Percentiles rank a stretch among this genome's conserved stretches.
Evolutionary conservation across 2,797 vertebrate genomes (phyloP).

Genomic region (Amniataba percoides): DNA sequence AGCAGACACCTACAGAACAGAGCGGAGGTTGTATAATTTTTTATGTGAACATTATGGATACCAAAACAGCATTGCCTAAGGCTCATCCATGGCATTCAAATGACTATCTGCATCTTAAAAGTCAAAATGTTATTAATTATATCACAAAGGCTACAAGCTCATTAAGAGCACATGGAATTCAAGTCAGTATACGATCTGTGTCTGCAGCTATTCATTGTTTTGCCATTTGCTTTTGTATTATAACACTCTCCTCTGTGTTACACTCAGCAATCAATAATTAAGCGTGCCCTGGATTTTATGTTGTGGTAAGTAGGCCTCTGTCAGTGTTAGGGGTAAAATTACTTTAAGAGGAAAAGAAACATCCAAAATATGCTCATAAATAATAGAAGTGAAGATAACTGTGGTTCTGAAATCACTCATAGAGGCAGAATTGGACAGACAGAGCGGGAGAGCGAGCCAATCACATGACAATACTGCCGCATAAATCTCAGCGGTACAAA

Average conservation of each 20-base stretch:
- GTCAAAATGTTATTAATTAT: background rate
- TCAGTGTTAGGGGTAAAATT: background rate
- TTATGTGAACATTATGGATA: background rate
- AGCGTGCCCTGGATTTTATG: constrained; percentile 40
- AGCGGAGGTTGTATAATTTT: background rate
- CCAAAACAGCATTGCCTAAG: background rate
- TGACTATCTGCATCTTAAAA: background rate
- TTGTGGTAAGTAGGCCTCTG: constrained; percentile 11
- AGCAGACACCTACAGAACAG: background rate
- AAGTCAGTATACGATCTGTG: background rate
- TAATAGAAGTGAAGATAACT: background rate
- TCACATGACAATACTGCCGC: constrained; percentile 7
- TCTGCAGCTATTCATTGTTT: constrained; percentile 6
- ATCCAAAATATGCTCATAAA: constrained; percentile 11
- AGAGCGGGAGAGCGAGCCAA: background rate
- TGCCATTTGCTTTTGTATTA: constrained; percentile 25
- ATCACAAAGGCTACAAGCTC: background rate
- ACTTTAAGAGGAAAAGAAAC: background rate
- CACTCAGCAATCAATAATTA: constrained; percentile 51
- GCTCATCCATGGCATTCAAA: background rate
- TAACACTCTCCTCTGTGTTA: constrained; percentile 18
- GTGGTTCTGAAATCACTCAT: background rate
- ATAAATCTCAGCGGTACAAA: constrained; percentile 1
- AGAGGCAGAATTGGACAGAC: background rate
- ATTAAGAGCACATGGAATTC: constrained; percentile 7